Conservation (phyloP, 2,888 invertebrate genomes). For the Diogma glabrata region DNA sequence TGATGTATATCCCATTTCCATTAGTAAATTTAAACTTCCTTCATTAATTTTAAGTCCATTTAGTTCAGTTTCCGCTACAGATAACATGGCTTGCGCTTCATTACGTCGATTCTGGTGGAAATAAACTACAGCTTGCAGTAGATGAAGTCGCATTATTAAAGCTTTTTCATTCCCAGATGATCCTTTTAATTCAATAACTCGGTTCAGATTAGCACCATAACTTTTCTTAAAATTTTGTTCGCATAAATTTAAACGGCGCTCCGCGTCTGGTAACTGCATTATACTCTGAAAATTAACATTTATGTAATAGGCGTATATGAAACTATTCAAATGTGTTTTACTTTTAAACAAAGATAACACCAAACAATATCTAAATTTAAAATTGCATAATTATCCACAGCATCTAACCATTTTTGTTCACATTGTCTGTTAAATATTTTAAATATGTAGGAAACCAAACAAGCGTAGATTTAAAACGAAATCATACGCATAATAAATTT, state of each 20-base stretch:
- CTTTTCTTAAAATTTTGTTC: slow-evolving; percentile 52
- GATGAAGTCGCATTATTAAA: slow-evolving; percentile 62
- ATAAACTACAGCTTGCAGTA: slow-evolving; percentile 66
- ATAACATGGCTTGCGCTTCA: slow-evolving; percentile 48
- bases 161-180: slow-evolving; percentile 54
- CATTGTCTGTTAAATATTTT: neutral
- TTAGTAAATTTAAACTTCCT: slow-evolving; percentile 37
- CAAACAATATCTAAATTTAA: slow-evolving; percentile 80
- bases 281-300: slow-evolving; percentile 52
- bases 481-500: no score
- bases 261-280: slow-evolving; percentile 60
- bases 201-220: slow-evolving; percentile 53
- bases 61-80: slow-evolving; percentile 53
- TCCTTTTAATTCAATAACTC: slow-evolving; percentile 46
- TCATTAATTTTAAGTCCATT: slow-evolving; percentile 49
- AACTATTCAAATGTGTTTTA: slow-evolving; percentile 13
- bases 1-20: slow-evolving; percentile 53
- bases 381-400: slow-evolving; percentile 73
- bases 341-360: slow-evolving; percentile 65
- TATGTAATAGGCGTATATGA: no score
- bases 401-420: slow-evolving; percentile 36
- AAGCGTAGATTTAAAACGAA: no score
- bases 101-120: slow-evolving; percentile 62
- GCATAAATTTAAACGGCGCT: slow-evolving; percentile 51
- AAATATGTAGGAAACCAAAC: neutral